Evolutionary conservation across 1,140 invertebrate species (phyloP).

Genomic region (Drosophila quadrilineata): DNA sequence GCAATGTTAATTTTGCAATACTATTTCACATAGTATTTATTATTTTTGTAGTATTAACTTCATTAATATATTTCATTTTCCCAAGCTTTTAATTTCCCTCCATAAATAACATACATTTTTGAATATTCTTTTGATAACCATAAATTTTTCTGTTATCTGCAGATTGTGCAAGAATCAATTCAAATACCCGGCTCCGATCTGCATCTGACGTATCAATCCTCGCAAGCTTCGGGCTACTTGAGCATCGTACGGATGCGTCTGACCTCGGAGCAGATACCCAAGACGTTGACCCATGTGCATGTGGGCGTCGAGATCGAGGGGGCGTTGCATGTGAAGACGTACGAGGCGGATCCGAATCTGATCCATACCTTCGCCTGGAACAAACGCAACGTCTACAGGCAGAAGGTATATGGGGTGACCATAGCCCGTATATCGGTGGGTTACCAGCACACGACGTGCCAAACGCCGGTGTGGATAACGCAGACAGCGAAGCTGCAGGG

Average conservation of each 20-base stretch:
- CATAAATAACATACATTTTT: too few relatives aligned
- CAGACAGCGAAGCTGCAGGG: slow-evolving; percentile 96
- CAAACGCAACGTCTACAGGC: slow-evolving; percentile 97
- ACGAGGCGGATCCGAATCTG: slow-evolving; percentile 97
- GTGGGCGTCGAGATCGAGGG: slow-evolving; percentile 95
- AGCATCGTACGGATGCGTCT: slow-evolving; percentile 95
- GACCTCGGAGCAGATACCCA: slow-evolving; percentile 90
- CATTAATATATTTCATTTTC: too few relatives aligned
- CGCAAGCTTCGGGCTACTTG: slow-evolving; percentile 94
- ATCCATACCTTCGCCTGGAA: slow-evolving; percentile 98
- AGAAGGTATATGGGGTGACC: slow-evolving; percentile 95
- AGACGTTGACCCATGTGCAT: slow-evolving; percentile 92
- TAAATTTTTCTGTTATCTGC: too few relatives aligned
- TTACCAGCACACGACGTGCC: slow-evolving; percentile 95
- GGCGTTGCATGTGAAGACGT: slow-evolving; percentile 93
- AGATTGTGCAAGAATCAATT: slow-evolving; percentile 97
- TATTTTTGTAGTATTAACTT: too few relatives aligned
- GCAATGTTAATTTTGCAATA: too few relatives aligned
- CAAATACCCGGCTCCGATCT: slow-evolving; percentile 95
- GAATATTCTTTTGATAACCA: too few relatives aligned
- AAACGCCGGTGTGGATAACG: slow-evolving; percentile 94
- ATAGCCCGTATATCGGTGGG: slow-evolving; percentile 94
- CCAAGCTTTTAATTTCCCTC: too few relatives aligned
- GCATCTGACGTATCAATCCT: slow-evolving; percentile 96
- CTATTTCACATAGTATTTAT: too few relatives aligned